Evolutionary conservation across 2,113 vertebrate genomes (phyloP), one percentile per base, ranked within the genome.

Genomic region (Spea bombifrons): DNA sequence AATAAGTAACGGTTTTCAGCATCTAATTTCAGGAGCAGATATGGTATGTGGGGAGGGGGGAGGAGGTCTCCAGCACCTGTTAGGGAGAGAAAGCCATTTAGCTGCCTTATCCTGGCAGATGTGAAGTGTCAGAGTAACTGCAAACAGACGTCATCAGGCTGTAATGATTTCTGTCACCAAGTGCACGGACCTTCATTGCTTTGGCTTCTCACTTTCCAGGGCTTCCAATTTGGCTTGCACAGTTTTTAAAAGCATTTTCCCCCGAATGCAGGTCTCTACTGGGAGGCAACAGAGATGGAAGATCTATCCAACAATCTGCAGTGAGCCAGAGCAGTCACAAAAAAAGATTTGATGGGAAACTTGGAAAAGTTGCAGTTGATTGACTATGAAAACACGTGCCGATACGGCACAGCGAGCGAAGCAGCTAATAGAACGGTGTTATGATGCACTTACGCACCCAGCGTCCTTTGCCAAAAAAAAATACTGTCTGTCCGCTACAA

Each of bases 141-240:
- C 65, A 67, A 65, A 68, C 75, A 76, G 49, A 67, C 66, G 63
- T 63, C 45, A 77, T 5, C 46, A 64, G 17, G 75, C 46, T 53
- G 17, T 8, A 71, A 45, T 45, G 48, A 65, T 65, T 43, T 71
- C 17, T 78, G 57, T 16, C 44, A 78, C 48, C 68, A 71, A 71
- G 12, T 65, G 68, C 45, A 71, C 47, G 9, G 49, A 12, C 16
- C 46, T 43, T 66, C 50, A 13, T 68, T 17, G 52, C 45, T 10
- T 68, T 50, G 30, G 75, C 17, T 30, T 17, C 57, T 69, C 52
- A 50, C 47, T 77, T 48, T 48, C 9, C 57, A 70, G n/a, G 66
- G 46, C 48, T 70, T 17, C 7, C 68, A 57, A 78, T 52, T 68
- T 78, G 76, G 43, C 43, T 43, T 16, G 13, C 6, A 12, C 15